Base-by-base conservation (phyloP, 2,888 invertebrate species). In the Apantesis nais region DNA sequence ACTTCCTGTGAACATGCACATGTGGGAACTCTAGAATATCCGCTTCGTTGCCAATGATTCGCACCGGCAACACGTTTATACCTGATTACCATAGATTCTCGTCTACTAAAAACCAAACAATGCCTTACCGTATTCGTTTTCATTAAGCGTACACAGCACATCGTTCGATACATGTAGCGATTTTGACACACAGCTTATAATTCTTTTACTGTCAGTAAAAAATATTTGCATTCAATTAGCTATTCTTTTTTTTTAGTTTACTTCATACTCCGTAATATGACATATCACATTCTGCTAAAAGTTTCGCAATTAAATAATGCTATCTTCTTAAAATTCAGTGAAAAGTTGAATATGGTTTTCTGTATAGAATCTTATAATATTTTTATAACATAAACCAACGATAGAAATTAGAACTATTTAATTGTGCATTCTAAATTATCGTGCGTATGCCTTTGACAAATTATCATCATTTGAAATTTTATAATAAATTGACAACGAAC, bases 1-100 rank as follows among this genome's bases (percentile, higher is more conserved):
- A 71, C 69, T 78, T 75, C 71, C 71, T 77, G 71, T 48, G 58
- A 14, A 62, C 67, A 65, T 62, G 31, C 62, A 22, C 68, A 70
- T 75, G 74, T 78, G 76, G 44, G 77, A 77, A 81, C 67, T 74
- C 68, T 71, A 65, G 62, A 82, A 80, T 78, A 82, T 81, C 79
- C 82, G 82, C 74, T 81, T 75, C 74, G 74, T 80, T 64, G 74
- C 77, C 61, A 58, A 77, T 73, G 76, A 75, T 74, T 78, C 72
- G 70, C 75, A 66, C 63, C 69, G 62, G 67, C 74, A 78, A 79
- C 66, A 69, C 69, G 64, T 80, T 71, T 68, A 66, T 73, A 78
- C 67, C 62, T 73, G 39, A 29, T 25, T 74, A 81, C 74, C 55
- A 77, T 73, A n/a, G 61, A 70, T 74, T 81, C 76, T 81, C 75